Conservation (phyloP, 1,140 invertebrate species). For the Chymomyza costata region DNA sequence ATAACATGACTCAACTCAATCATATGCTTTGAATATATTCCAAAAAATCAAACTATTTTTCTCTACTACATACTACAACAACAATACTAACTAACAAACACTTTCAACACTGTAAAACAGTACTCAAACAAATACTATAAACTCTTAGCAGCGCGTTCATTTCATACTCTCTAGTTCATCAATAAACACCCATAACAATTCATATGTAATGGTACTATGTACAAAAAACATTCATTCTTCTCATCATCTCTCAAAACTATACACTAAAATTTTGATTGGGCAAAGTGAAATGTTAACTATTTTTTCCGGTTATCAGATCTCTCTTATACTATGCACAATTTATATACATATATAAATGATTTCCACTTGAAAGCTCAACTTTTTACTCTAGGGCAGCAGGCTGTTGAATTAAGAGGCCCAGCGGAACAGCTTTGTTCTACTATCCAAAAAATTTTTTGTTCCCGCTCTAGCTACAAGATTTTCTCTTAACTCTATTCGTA, state of each 20-base stretch:
- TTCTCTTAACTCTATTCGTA: no score
- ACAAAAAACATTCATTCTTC: conserved; percentile 62
- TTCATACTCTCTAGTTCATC: conserved; percentile 47
- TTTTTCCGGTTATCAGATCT: no score
- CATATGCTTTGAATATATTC: conserved; percentile 29
- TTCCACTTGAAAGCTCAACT: no score
- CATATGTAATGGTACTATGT: conserved; percentile 35
- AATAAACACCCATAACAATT: conserved; percentile 24
- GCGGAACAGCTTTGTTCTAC: no score
- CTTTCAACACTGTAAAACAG: conserved; percentile 38
- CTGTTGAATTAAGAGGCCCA: no score
- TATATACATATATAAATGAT: no score
- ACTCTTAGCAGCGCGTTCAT: conserved; percentile 47
- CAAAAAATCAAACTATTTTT: conserved; percentile 37
- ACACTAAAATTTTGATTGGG: no score
- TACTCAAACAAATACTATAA: conserved; percentile 30
- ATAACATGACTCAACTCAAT: conserved; percentile 35
- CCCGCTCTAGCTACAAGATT: no score
- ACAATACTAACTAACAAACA: conserved; percentile 24
- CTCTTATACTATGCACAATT: no score
- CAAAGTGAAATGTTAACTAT: conserved; percentile 30
- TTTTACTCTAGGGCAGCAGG: no score
- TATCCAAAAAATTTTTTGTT: no score
- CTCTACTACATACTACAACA: conserved; percentile 28
- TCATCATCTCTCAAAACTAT: conserved; percentile 27